Base-by-base conservation (phyloP, 2,797 vertebrate genomes). In the Leptodactylus fallax region DNA sequence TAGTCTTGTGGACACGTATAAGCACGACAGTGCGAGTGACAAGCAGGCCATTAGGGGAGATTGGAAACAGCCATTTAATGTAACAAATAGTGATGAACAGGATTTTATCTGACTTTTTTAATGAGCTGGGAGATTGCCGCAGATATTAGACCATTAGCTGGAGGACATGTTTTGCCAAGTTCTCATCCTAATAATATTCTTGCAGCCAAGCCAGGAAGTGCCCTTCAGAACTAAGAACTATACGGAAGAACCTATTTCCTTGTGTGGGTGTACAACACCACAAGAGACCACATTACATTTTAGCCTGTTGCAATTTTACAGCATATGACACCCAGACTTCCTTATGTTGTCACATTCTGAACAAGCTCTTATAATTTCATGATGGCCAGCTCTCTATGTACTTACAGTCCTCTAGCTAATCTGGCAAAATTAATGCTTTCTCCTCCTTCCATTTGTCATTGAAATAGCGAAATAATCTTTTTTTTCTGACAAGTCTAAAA, bases 141-240 rank as follows among this genome's bases (percentile, higher is more conserved):
- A 86, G 84, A 89, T 89, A 86, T 89, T 69, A 83, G 79, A 86
- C 71, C 60, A 86, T 89, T 89, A 89, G 88, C 60, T 55, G 86
- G 36, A 83, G 69, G 83, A 89, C 25, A 63, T 5, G 16, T 58
- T 86, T 86, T 78, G 79, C 79, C 87, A 88, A 85, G 83, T 86
- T 88, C 81, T 61, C 51, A 79, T 88, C 47, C 79, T 82, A 56
- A 76, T 87, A 87, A 87, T 81, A 81, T 87, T 61, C 58, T 83
- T 78, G 13, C 10, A 82, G 86, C 86, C 87, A 79, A 83, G 71
- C 21, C 36, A 81, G 76, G 49, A 88, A 85, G 51, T 88, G 82
- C 17, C 82, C 82, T 85, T 88, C 63, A 79, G 27, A 79, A 69
- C 71, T 45, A 19, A 78, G 45, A 78, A 51, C n/a, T 60, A 60